These are phyloP conservation scores for Cosmia pyralina DNA, from an alignment of 2,888 invertebrate species.

Conservation along the genomic window DNA sequence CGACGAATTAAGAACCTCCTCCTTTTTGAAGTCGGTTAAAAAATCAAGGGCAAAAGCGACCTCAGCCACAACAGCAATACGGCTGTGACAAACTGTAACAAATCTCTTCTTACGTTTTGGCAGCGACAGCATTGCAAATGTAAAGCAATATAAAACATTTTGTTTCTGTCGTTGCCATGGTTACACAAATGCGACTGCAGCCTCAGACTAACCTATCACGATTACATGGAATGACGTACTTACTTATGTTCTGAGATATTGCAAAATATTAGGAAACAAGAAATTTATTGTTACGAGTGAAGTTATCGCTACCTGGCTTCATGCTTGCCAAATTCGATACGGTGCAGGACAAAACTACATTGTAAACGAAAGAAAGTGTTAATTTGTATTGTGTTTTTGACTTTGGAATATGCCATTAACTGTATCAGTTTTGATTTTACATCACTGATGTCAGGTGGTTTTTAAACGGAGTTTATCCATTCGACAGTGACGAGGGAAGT, in stretches of 20 bases:
- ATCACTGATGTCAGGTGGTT: too few relatives aligned
- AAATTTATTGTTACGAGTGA: background rate
- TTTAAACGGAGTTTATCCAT: too few relatives aligned
- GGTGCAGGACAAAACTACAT: background rate
- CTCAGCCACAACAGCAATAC: too few relatives aligned
- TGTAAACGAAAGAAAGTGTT: background rate
- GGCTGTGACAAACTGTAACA: conserved; percentile 6
- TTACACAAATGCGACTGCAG: conserved; percentile 17
- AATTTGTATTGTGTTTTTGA: background rate
- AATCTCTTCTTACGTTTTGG: conserved; percentile 28
- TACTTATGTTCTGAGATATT: conserved; percentile 13
- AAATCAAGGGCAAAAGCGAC: too few relatives aligned
- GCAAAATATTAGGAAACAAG: conserved; percentile 9
- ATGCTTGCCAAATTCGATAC: background rate
- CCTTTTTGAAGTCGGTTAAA: too few relatives aligned
- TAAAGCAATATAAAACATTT: conserved; percentile 37
- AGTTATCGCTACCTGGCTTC: conserved; percentile 11
- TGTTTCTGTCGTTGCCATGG: conserved; percentile 38
- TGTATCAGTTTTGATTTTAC: background rate
- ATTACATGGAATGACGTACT: conserved; percentile 23
- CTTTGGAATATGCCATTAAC: background rate
- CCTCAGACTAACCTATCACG: conserved; percentile 49
- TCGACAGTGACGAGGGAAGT: background rate
- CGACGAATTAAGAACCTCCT: too few relatives aligned
- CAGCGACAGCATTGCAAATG: conserved; percentile 45